Evolutionary conservation across 2,888 invertebrate species (phyloP).

Genomic region (Candidula unifasciata): DNA sequence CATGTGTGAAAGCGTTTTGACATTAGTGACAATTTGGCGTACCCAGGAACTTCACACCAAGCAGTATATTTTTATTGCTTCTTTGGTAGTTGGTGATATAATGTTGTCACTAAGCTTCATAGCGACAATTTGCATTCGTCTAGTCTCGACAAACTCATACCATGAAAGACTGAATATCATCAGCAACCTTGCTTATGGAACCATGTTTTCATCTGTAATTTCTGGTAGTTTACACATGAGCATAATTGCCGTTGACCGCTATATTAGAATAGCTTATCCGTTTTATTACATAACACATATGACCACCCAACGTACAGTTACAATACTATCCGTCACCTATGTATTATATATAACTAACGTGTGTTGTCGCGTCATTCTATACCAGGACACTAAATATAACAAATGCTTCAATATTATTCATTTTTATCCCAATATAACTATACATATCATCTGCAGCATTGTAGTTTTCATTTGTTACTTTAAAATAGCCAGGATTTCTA

Average conservation of each 20-base stretch:
- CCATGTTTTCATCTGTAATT: background rate
- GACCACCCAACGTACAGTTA: background rate
- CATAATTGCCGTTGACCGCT: background rate
- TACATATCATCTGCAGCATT: too few species aligned
- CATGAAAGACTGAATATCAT: background rate
- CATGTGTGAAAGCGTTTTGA: background rate
- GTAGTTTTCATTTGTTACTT: too few species aligned
- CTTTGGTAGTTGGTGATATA: background rate
- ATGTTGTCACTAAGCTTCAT: background rate
- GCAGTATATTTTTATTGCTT: background rate
- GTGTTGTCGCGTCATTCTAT: background rate
- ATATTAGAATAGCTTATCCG: background rate
- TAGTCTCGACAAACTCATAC: background rate
- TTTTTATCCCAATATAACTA: too few species aligned
- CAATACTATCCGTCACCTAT: background rate
- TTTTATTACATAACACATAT: background rate
- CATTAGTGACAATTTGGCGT: background rate
- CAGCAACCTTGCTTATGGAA: background rate
- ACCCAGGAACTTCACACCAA: background rate
- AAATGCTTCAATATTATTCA: background rate
- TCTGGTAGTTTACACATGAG: background rate
- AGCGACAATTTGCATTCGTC: background rate
- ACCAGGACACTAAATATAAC: background rate
- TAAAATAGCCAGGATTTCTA: too few species aligned
- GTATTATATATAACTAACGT: background rate